Conservation (phyloP, 1,140 invertebrate species). For the Drosophila auraria region DNA sequence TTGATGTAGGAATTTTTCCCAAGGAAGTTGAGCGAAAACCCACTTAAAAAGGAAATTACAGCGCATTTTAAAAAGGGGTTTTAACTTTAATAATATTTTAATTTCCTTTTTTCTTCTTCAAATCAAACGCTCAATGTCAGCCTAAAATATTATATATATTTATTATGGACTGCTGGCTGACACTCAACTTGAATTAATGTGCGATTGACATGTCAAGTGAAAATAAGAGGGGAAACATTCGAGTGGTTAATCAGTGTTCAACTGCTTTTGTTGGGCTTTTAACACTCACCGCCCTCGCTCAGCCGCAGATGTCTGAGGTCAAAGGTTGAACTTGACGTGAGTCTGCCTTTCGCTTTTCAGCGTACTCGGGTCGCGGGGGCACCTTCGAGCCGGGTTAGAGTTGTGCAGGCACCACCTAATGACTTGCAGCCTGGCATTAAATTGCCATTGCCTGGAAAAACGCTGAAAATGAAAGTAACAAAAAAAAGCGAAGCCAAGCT, state of each 20-base stretch:
- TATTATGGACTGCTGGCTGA: background rate
- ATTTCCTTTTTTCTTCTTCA: background rate
- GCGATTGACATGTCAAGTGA: conserved; percentile 57
- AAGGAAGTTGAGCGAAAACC: background rate
- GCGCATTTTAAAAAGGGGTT: too few species aligned
- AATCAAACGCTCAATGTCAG: background rate
- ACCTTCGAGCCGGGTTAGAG: conserved; percentile 37
- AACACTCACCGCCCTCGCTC: conserved; percentile 14
- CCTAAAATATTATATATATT: background rate
- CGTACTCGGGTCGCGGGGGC: conserved; percentile 14
- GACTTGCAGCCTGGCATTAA: conserved; percentile 46
- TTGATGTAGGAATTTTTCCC: conserved; percentile 4
- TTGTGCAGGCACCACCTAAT: conserved; percentile 49
- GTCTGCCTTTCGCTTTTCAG: conserved; percentile 59
- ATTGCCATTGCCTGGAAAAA: conserved; percentile 51
- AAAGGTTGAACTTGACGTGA: conserved; percentile 64
- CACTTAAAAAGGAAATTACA: conserved; percentile 15
- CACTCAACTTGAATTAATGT: conserved; percentile 33
- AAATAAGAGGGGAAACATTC: conserved; percentile 45
- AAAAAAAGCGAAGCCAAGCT: conserved; percentile 25
- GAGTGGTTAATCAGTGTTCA: conserved; percentile 46
- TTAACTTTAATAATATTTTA: too few species aligned
- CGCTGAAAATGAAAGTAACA: conserved; percentile 57
- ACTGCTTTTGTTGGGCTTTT: conserved; percentile 17
- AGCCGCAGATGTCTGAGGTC: conserved; percentile 33